These are phyloP conservation scores for Leptonema lineaticorne DNA, from an alignment of 1,140 invertebrate species.

Conservation along the genomic window DNA sequence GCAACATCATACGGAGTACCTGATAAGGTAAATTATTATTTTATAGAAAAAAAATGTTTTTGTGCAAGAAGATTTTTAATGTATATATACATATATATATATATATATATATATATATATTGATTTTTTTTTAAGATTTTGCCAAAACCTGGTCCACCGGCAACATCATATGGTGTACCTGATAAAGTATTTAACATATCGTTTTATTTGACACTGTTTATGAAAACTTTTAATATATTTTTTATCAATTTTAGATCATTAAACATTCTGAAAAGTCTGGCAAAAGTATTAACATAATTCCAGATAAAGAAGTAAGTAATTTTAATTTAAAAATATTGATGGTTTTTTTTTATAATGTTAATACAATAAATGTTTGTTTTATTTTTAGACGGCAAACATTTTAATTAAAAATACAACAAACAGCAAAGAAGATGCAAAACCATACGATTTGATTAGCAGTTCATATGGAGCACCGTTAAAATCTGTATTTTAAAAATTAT, in stretches of 20 bases:
- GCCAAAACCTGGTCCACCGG: slow-evolving; percentile 12
- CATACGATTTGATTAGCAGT: slow-evolving; percentile 32
- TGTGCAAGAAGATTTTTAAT: too few species aligned
- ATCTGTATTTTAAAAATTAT: slow-evolving; percentile 30
- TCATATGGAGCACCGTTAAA: slow-evolving; percentile 37
- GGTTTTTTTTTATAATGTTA: too few species aligned
- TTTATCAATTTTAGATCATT: too few species aligned
- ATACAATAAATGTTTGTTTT: too few species aligned
- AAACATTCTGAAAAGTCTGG: too few species aligned
- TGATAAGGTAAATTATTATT: slow-evolving; percentile 17
- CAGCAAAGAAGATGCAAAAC: slow-evolving; percentile 32
- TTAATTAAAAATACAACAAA: neutral
- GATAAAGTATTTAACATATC: slow-evolving; percentile 21
- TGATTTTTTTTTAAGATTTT: neutral
- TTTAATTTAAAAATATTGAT: too few species aligned
- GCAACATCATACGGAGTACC: slow-evolving; percentile 33
- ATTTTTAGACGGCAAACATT: neutral
- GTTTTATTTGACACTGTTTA: too few species aligned
- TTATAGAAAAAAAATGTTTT: too few species aligned
- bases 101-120: neutral
- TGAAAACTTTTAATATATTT: too few species aligned
- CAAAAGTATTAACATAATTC: too few species aligned
- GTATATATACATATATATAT: neutral
- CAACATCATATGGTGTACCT: slow-evolving; percentile 32
- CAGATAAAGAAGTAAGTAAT: too few species aligned